Conservation (phyloP, 1,140 invertebrate species). For the Saccostrea glomerata region DNA sequence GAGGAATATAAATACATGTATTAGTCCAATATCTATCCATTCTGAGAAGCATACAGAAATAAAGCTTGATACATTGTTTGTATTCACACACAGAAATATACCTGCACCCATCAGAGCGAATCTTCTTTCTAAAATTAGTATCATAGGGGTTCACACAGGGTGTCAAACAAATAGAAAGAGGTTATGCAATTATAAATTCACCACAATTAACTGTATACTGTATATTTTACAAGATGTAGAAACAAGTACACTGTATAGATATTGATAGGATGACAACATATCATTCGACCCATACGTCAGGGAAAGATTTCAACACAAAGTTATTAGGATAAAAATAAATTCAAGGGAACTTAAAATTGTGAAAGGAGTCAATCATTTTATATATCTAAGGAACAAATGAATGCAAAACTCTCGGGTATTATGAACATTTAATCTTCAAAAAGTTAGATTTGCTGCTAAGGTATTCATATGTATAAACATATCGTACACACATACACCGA, state of each 20-base stretch:
- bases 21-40: constrained; percentile 11
- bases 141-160: neutral
- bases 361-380: neutral
- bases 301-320: neutral
- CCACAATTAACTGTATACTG: neutral
- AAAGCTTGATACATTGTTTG: neutral
- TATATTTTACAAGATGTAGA: neutral
- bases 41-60: neutral
- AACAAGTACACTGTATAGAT: neutral
- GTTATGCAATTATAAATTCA: neutral
- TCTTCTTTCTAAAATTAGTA: constrained; percentile 15
- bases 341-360: neutral
- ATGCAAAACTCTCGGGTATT: neutral
- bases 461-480: neutral
- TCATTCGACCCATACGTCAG: neutral
- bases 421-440: neutral
- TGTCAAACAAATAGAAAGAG: neutral
- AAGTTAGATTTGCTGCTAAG: neutral
- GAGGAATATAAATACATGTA: neutral
- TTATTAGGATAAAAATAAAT: neutral
- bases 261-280: neutral
- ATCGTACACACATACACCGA: neutral
- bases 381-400: neutral
- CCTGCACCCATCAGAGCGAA: constrained; percentile 24
- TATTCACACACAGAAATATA: neutral